A percentile compares a stretch with the other conserved stretches of the same genome.
These are phyloP conservation scores for Amphiduros pacificus DNA, from an alignment of 2,888 invertebrate species.

Conservation along the genomic window DNA sequence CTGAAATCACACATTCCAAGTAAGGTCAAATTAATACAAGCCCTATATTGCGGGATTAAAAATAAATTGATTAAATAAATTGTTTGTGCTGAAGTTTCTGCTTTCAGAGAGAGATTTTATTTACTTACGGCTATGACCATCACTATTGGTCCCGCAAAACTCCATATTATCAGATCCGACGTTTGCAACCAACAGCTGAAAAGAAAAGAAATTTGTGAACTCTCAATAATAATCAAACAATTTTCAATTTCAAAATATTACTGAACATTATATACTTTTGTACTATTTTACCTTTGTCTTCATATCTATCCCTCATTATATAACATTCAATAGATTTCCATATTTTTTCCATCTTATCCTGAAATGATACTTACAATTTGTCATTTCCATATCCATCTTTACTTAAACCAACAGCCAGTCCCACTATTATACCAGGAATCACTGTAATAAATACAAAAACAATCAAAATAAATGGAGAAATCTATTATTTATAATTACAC, in stretches of 20 bases:
- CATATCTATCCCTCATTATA: too few relatives aligned
- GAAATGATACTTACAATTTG: conserved; percentile 75
- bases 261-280: too few relatives aligned
- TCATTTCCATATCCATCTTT: conserved; percentile 94
- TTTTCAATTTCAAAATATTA: too few relatives aligned
- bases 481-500: not conserved
- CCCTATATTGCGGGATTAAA: too few relatives aligned
- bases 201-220: conserved; percentile 32
- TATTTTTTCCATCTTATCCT: not conserved
- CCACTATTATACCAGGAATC: conserved; percentile 83
- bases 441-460: conserved; percentile 36
- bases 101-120: too few relatives aligned
- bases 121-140: conserved; percentile 71
- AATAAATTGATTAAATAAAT: too few relatives aligned
- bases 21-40: too few relatives aligned
- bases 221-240: too few relatives aligned
- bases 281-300: too few relatives aligned
- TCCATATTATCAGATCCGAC: conserved; percentile 93
- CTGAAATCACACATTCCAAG: conserved; percentile 39
- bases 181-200: conserved; percentile 92
- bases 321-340: too few relatives aligned
- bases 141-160: conserved; percentile 87
- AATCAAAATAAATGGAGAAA: not conserved
- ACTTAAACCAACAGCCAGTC: conserved; percentile 86
- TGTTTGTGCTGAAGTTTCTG: too few relatives aligned